Evolutionary conservation across 2,113 vertebrate species (phyloP).

Genomic region (Tringa solitaria): DNA sequence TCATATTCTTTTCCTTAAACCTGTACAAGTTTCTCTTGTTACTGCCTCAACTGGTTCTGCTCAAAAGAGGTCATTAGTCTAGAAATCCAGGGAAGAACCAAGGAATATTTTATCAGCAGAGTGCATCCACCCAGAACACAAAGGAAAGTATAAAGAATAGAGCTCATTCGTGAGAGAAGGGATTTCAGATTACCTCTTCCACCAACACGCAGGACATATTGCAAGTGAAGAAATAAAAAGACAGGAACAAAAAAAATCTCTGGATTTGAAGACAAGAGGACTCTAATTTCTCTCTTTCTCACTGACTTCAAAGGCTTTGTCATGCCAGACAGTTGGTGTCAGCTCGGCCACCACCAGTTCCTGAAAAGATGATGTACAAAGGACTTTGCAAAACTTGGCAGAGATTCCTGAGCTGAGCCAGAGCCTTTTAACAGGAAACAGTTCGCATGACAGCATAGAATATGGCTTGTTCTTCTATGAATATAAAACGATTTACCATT

Average conservation of each 20-base stretch:
- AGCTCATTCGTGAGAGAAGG: accelerated
- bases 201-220: background rate
- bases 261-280: background rate
- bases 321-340: background rate
- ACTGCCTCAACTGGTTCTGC: background rate
- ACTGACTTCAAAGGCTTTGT: background rate
- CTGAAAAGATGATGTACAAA: accelerated
- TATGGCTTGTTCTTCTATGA: background rate
- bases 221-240: background rate
- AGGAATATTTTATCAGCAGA: background rate
- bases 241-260: background rate
- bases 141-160: background rate
- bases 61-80: background rate
- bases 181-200: background rate
- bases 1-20: background rate
- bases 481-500: background rate
- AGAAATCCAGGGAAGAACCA: background rate
- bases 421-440: background rate
- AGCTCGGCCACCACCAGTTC: background rate
- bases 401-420: background rate
- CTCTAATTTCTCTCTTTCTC: background rate
- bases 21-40: background rate
- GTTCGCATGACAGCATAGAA: background rate
- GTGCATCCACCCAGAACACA: background rate
- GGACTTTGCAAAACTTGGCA: background rate